Evolutionary conservation across 2,113 vertebrate species (phyloP).

Genomic region (Formicarius rufipectus): DNA sequence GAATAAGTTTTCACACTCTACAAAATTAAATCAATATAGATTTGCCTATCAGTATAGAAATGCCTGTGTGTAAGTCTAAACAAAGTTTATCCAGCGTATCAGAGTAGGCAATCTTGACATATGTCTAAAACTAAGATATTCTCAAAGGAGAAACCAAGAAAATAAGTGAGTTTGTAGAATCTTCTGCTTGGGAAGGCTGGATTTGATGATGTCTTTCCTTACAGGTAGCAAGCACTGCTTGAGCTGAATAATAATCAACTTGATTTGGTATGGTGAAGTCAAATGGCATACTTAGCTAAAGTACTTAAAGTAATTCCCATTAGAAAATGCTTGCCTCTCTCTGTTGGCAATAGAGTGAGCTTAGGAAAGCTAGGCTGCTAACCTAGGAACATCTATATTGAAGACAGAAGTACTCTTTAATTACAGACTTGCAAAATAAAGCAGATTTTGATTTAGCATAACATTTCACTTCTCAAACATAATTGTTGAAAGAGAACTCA

Average conservation of each 20-base stretch:
- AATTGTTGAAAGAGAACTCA: neutral
- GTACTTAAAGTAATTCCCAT: neutral
- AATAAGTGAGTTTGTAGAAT: neutral
- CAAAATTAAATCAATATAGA: constrained; percentile 11
- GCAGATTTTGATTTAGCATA: neutral
- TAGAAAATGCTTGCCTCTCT: neutral
- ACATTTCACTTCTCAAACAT: neutral
- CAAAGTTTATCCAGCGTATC: neutral
- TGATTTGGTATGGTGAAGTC: neutral
- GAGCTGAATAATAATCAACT: neutral
- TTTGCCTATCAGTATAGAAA: neutral
- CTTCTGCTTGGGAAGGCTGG: neutral
- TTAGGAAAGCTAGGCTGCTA: neutral
- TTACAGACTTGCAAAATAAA: neutral
- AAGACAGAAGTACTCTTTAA: neutral
- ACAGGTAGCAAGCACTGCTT: neutral
- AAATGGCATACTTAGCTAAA: neutral
- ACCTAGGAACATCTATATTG: neutral
- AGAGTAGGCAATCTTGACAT: neutral
- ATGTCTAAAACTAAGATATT: neutral
- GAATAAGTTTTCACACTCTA: neutral
- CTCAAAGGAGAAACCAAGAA: neutral
- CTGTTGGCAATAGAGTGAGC: neutral
- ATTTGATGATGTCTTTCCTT: neutral
- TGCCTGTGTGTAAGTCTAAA: neutral